Base-by-base conservation (phyloP, 2,113 vertebrate species). In the Phrynocephalus versicolor region DNA sequence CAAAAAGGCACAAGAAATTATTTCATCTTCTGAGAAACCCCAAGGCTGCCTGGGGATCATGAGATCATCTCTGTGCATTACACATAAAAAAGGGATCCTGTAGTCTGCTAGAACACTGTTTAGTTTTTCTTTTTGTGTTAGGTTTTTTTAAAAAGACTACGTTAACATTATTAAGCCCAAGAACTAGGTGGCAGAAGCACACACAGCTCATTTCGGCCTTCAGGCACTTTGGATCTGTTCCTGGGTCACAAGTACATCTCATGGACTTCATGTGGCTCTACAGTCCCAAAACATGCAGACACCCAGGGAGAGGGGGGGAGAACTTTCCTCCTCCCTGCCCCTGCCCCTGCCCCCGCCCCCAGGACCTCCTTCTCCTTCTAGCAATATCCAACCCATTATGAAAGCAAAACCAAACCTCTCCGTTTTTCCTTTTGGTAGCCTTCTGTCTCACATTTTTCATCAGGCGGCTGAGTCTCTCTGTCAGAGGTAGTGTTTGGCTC, bases 391-490 rank as follows among this genome's bases (percentile, higher is more conserved):
- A n/a, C n/a, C 10, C 45, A 5, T 51, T 51, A 18, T 71, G 35
- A 35, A 35, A 71, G 10, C 70, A 90, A 87, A 55, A 77, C 58
- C 62, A 10, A 39, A 8, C 73, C 0, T 0, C 55, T 39, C 81
- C 41, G 39, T 23, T 9, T 10, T 90, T 85, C 85, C 90, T 74
- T 0, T 88, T 89, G 89, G 79, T 92, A 91, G 91, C 88, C 93
- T 94, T 94, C 94, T 85, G 88, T 92, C 18, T 91, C 91, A 88
- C n/a, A n/a, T n/a, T 90, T 80, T 91, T 51, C 83, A 39, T 3
- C 93, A 89, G 10, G 33, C 95, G 92, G 92, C 83, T 9, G 72
- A 88, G 93, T 91, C 95, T 94, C 95, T 94, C 94, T 94, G 27
- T 30, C 65, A 67, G 30, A 41, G 71, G 39, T 23, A 37, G 21